These are phyloP conservation scores for Alectoris magna DNA, from an alignment of 2,797 vertebrate species.

Conservation along the genomic window DNA sequence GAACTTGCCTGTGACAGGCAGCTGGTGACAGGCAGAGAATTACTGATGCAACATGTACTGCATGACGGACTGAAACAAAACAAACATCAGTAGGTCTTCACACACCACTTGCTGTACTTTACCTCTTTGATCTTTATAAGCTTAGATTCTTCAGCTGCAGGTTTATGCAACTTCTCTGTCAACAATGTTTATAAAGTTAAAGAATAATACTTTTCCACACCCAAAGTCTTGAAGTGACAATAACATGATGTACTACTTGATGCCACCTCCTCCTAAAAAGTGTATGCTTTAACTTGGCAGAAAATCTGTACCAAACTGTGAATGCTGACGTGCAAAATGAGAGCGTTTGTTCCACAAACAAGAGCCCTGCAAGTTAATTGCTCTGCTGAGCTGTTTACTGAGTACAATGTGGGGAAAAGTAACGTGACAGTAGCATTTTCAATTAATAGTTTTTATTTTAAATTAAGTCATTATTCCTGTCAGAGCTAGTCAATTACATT, in stretches of 20 bases:
- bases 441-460: not conserved
- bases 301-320: not conserved
- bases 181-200: not conserved
- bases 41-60: not conserved
- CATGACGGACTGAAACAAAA: slow-evolving; percentile 3
- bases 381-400: not conserved
- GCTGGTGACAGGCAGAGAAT: slow-evolving; percentile 13
- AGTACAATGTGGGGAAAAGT: not conserved
- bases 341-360: not conserved
- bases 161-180: not conserved
- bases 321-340: not conserved
- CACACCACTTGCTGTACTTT: not conserved
- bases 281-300: not conserved
- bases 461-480: not conserved
- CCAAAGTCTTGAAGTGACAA: not conserved
- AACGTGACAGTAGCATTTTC: not conserved
- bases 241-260: not conserved
- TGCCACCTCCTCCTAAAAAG: not conserved
- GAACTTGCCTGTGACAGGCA: not conserved
- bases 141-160: not conserved
- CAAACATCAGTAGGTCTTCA: not conserved
- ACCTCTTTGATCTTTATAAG: not conserved
- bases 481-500: not conserved
- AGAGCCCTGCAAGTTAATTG: not conserved
- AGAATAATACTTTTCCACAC: not conserved